phyloP scores from a whole-genome alignment of 2,888 invertebrate species.

The Pseudoips prasinana region DNA sequence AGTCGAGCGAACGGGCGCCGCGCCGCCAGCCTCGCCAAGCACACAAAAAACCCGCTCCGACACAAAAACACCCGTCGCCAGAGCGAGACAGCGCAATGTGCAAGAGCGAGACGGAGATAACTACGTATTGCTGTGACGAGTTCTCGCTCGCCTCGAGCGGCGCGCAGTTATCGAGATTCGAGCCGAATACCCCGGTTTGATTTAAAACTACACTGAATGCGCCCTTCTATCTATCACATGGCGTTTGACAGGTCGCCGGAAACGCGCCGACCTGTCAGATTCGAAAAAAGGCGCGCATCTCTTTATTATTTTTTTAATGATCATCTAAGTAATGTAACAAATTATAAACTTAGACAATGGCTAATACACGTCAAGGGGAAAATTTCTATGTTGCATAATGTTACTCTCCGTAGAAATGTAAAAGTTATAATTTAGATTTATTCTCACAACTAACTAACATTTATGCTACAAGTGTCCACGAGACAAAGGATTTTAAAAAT shows the following conservation, averaged over 20 bases:
- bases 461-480: no score
- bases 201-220: constrained; percentile 77
- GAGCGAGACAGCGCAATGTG: constrained; percentile 56
- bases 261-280: constrained; percentile 73
- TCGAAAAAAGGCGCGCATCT: constrained; percentile 73
- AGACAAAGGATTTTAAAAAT: no score
- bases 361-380: constrained; percentile 26
- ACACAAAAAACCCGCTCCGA: constrained; percentile 79
- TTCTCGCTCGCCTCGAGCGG: constrained; percentile 74
- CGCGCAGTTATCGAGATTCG: constrained; percentile 71
- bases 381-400: constrained; percentile 36
- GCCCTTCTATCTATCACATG: constrained; percentile 82
- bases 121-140: constrained; percentile 76
- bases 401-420: constrained; percentile 8
- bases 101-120: constrained; percentile 53
- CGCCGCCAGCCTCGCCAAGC: constrained; percentile 61
- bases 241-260: constrained; percentile 80
- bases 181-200: constrained; percentile 75
- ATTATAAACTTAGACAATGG: constrained; percentile 22
- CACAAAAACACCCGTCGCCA: constrained; percentile 76
- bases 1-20: constrained; percentile 68
- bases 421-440: constrained; percentile 4
- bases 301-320: constrained; percentile 35
- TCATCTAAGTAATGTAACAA: constrained; percentile 14
- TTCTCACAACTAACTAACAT: no score